These are phyloP conservation scores for Chelon labrosus DNA, from an alignment of 2,797 vertebrate species.

Conservation along the genomic window DNA sequence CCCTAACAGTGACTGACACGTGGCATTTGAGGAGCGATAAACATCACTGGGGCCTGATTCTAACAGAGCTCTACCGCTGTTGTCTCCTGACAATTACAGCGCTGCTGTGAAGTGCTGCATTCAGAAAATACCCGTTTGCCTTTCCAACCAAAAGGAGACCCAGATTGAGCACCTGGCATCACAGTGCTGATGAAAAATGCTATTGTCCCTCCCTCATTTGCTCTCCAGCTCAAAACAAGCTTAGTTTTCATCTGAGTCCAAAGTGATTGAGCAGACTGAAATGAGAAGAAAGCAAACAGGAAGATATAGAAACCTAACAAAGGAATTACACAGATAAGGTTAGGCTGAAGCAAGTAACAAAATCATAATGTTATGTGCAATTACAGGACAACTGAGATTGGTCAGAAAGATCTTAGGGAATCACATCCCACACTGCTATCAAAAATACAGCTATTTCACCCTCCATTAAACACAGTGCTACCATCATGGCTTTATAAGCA, in stretches of 20 bases:
- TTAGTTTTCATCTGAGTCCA: slow-evolving; percentile 55
- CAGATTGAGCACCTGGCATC: slow-evolving; percentile 38
- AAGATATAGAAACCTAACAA: slow-evolving; percentile 53
- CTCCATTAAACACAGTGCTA: slow-evolving; percentile 71
- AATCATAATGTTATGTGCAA: slow-evolving; percentile 57
- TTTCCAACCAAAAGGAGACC: slow-evolving; percentile 21
- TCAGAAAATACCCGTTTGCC: slow-evolving; percentile 16
- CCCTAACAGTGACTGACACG: slow-evolving; percentile 48
- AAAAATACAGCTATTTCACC: slow-evolving; percentile 77
- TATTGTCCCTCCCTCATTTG: slow-evolving; percentile 41
- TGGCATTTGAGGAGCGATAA: slow-evolving; percentile 58
- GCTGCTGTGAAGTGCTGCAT: slow-evolving; percentile 21
- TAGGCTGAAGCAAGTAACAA: slow-evolving; percentile 25
- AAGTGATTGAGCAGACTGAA: slow-evolving; percentile 44
- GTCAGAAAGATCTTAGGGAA: slow-evolving; percentile 59
- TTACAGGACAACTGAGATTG: slow-evolving; percentile 51
- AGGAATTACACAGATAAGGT: slow-evolving; percentile 64
- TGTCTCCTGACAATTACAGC: slow-evolving; percentile 48
- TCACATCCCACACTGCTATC: slow-evolving; percentile 56
- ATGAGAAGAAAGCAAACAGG: slow-evolving; percentile 23
- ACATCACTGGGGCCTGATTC: slow-evolving; percentile 53
- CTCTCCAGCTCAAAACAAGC: slow-evolving; percentile 39
- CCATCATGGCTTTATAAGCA: slow-evolving; percentile 50
- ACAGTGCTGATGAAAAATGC: slow-evolving; percentile 22
- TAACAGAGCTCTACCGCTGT: slow-evolving; percentile 5